Base-by-base conservation (phyloP, 2,113 vertebrate species). In the Clinocottus analis region DNA sequence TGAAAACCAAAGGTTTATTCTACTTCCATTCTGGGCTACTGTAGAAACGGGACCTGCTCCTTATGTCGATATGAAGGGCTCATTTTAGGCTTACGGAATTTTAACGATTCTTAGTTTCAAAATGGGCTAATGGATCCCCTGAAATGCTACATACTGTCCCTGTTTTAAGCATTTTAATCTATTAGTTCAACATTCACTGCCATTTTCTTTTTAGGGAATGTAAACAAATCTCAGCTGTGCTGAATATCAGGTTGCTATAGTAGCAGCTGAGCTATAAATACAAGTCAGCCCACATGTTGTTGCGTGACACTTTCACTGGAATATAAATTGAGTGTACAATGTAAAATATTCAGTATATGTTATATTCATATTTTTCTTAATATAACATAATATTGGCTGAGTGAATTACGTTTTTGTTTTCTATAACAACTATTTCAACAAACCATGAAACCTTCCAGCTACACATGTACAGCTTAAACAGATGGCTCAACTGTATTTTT, bases 401-500 rank as follows among this genome's bases (percentile, higher is more conserved):
- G 51, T 41, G 25, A 53, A 19, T 3, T 7, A 12, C 35, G 9
- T 23, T 9, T 23, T 23, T 39, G 39, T 76, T 69, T 53, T 47
- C 47, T 16, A 19, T 23, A 62, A 37, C 10, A 70, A 58, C 21
- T 14, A 63, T 67, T 64, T 63, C 23, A 14, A n/a, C 47, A 60
- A 61, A 45, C 12, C 12, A 37, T 56, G 35, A 45, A 6, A 9
- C 65, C 27, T 35, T 70, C 27, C 16, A 33, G 27, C 41, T 49
- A 49, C 71, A 49, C 58, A 45, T 25, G 37, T 16, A 59, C 51
- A 69, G 25, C 4, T 35, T 31, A 47, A 23, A 63, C 51, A 75
- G 21, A 12, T 35, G 25, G 75, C 65, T 71, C 72, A 83, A 72
- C 68, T 80, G 76, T 64, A 10, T 10, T 62, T 82, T 47, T 67